Evolutionary conservation across 1,140 invertebrate species (phyloP), one percentile per base, ranked within the genome.

Genomic region (Bacillus rossius): DNA sequence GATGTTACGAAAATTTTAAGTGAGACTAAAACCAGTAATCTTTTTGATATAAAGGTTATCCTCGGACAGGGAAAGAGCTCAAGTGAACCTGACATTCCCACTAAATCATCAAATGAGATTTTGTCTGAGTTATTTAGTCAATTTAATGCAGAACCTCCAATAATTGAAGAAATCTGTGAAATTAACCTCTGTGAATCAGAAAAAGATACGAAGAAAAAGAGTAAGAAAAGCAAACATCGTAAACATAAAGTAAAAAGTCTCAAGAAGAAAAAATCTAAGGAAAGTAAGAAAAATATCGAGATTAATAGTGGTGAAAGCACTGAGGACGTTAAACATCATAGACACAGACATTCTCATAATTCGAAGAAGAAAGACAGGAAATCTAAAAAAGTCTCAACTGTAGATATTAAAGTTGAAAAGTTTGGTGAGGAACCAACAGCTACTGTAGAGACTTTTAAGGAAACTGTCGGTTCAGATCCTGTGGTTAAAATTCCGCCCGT

Each of bases 71-170:
- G 25, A 14, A 29, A 57, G 1, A 23, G n/a, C 17, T 17, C 29
- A 10, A 43, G 3, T 42, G 45, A 48, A 20, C 25, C 25, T 17
- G 47, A 49, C 26, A 50, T 57, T 25, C 56, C 56, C 8, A 57
- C 56, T 1, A 87, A 87, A 66, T 84, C 87, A 3, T 89, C 88
- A 0, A 86, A 84, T 69, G 86, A 91, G 69, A 90, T 91, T 65
- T 74, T 91, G 7, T 85, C 85, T 0, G 88, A 91, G 71, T 74
- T 91, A 0, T 91, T 91, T 65, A 79, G 82, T 50, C 86, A 84
- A 3, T 87, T 88, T 65, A 84, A 87, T 56, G 68, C 70, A n/a
- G 71, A 71, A 40, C 29, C 72, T 61, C 17, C 67, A 62, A 37
- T 50, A 37, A 49, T 50, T 14, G 3, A 20, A 5, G 40, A 45